Base-by-base conservation (phyloP, 2,113 vertebrate genomes). In the Progne subis region DNA sequence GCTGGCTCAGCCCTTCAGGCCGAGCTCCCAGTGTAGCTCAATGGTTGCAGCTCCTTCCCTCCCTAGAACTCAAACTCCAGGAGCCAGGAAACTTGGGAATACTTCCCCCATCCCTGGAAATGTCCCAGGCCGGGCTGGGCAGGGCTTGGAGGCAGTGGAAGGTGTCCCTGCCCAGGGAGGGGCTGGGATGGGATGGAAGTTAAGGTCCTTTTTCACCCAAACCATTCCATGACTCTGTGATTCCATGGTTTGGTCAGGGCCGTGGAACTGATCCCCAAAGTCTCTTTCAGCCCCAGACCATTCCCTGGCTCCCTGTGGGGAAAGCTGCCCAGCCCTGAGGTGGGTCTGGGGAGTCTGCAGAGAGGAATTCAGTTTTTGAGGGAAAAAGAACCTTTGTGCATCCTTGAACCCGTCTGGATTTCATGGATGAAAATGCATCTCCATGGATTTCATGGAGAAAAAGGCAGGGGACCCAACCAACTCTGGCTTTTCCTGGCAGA, bases 371-470 rank as follows among this genome's bases (percentile, higher is more conserved):
- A 31, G 4, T 31, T 63, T 88, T 53, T n/a, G 49, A 63, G 68
- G 88, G 84, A 63, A 59, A 59, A 96, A 82, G 74, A 95, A 69
- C 28, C 15, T 14, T 12, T 88, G 76, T 71, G 85, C 41, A 31
- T 94, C 79, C 68, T n/a, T 64, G 90, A 93, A 79, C 49, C 44
- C 37, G 37, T 37, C 20, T 82, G 59, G n/a, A 70, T 75, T 76
- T 71, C 39, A 14, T 53, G 84, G 80, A 26, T 60, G 60, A 39
- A 46, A 86, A 28, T 24, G 5, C 56, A 24, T 25, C 74, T 41
- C 37, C 20, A 34, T 84, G 59, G n/a, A 70, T 75, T 76, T 71
- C 39, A 14, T 53, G 84, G 80, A 26, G 57, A 57, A 39, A 46
- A 86, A 28, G 18, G 5, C 55, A 24, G n/a, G n/a, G n/a, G 43